Conservation (phyloP, 1,140 invertebrate genomes). For the Ostrea edulis region DNA sequence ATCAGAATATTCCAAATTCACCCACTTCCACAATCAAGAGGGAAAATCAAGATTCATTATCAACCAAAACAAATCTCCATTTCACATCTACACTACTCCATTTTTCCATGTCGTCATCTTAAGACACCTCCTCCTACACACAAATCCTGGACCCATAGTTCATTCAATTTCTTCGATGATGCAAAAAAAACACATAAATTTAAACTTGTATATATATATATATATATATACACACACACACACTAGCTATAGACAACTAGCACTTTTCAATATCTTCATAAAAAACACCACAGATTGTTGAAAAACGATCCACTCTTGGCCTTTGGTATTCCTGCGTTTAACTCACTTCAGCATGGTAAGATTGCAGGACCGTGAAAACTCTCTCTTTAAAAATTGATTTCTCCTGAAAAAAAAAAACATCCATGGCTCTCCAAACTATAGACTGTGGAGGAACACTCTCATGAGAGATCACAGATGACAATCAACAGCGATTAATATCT, state of each 20-base stretch:
- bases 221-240: too few species aligned
- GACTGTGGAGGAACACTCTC: neutral
- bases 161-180: too few species aligned
- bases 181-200: too few species aligned
- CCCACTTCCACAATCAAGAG: neutral
- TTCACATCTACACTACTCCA: too few species aligned
- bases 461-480: neutral
- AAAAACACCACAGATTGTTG: neutral
- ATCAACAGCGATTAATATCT: neutral
- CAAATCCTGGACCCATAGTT: too few species aligned
- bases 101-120: too few species aligned
- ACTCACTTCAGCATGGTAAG: neutral
- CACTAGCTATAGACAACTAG: too few species aligned
- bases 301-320: neutral
- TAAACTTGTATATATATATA: too few species aligned
- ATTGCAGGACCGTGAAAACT: neutral
- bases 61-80: too few species aligned
- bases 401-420: constrained; percentile 13
- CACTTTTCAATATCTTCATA: neutral
- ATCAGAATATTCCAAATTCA: neutral
- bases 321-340: neutral
- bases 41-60: neutral
- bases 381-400: constrained; percentile 33
- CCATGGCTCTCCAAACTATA: neutral
- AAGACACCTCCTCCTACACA: too few species aligned